Evolutionary conservation across 2,797 vertebrate species (phyloP), one percentile per base, ranked within the genome.

Genomic region (Cephalopachus bancanus): DNA sequence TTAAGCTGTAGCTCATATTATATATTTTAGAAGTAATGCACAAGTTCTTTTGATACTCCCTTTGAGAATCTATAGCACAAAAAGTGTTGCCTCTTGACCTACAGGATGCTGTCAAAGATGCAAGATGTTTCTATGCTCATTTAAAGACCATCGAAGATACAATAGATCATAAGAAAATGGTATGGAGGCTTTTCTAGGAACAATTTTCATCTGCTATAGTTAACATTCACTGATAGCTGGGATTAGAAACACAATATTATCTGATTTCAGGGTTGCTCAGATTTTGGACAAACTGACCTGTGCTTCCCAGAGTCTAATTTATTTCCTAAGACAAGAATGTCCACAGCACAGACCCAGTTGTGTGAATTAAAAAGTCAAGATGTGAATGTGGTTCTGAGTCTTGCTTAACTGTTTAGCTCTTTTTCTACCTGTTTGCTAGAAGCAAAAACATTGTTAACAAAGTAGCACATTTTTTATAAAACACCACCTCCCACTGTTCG

Each of bases 381-480:
- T 1, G 10, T 7, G 9, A 80, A 62, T n/a, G 33, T 83, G 26
- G n/a, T 5, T 22, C 22, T 14, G 24, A 88, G 16, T 71, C 8
- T 65, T 22, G 15, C 4, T 53, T 57, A 83, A 78, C 9, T 83
- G 91, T 92, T 72, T 10, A 88, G 37, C 37, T 93, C 10, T 65
- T 85, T 96, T 90, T 37, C 84, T 96, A 88, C 69, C 88, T 96
- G 24, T 20, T 95, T 94, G n/a, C 53, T 84, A 57, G 57, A 96
- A 69, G 64, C 51, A 83, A 75, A 57, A 93, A 92, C 65, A 86
- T 59, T 80, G 55, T 93, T 93, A 96, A 94, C 86, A 88, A 93
- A 90, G 92, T 80, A 84, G 76, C 28, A 83, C 78, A 76, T 91
- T 93, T 96, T 93, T 74, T 20, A 72, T 67, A 96, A 95, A 95